Evolutionary conservation across 23 tunicate genomes (phyloP), one percentile per base, ranked within the genome.

Genomic region (Oikopleura vanhoeffeni): DNA sequence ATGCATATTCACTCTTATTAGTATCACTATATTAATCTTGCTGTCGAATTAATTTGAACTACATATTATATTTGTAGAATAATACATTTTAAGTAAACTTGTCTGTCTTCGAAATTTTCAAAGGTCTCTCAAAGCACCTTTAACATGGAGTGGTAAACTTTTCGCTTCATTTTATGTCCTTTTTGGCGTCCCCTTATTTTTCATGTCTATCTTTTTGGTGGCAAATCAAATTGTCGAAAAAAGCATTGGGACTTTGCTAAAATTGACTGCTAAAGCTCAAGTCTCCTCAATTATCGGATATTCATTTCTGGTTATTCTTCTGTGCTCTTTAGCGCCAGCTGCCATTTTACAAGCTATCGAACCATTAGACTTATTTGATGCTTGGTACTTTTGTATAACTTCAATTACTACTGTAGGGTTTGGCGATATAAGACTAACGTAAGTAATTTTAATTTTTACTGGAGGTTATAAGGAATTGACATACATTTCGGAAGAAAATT

Each of bases 381-480:
- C 79, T 32, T 71, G 79, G 79, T 71, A 71, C 35, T 71, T 71
- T 71, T 71, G 79, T 30, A 30, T 30, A 18, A 71, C 79, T 18
- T 13, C 79, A 24, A 71, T 71, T 30, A 30, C 79, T 18, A 71
- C 79, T 18, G 79, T 71, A 2, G 79, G 79, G 3, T 71, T 71
- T 30, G 79, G 79, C 38, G 79, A 71, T 71, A 71, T 71, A 33
- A 33, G 79, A 13, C 32, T 71, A 38, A 71, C 34, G 79, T 71
- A 71, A 18, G 79, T 71, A n/a, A n/a, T n/a, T n/a, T n/a, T n/a
- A n/a, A n/a, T n/a, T n/a, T n/a, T n/a, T n/a, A n/a, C n/a, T n/a
- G n/a, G n/a, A n/a, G n/a, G n/a, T n/a, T n/a, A n/a, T n/a, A n/a
- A n/a, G n/a, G n/a, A n/a, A n/a, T n/a, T n/a, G n/a, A n/a, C n/a